Conservation (phyloP, 1,140 invertebrate species). For the Papilio aristodemus region DNA sequence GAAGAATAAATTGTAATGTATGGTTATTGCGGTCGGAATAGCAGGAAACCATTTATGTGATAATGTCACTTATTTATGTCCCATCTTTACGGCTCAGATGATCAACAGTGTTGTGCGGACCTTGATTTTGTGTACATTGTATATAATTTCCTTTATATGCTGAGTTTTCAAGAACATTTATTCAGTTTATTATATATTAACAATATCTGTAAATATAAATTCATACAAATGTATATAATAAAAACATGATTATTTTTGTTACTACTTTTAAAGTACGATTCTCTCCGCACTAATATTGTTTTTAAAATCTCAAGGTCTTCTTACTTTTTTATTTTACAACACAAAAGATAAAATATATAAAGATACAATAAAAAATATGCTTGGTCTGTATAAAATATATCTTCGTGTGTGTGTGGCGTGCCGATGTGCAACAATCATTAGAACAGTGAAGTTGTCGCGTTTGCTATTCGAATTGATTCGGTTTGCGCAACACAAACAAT, state of each 20-base stretch:
- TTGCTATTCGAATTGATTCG: constrained; percentile 16
- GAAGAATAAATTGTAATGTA: constrained; percentile 29
- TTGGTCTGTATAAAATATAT: too few species aligned
- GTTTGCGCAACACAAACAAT: constrained; percentile 31
- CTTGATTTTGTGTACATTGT: not conserved
- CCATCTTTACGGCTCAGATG: constrained; percentile 7
- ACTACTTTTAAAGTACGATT: not conserved
- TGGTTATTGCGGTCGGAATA: not conserved
- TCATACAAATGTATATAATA: not conserved
- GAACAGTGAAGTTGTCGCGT: not conserved
- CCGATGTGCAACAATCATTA: not conserved
- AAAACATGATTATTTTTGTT: not conserved
- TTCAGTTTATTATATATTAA: not conserved
- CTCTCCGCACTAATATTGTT: not conserved
- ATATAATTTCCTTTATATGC: not conserved
- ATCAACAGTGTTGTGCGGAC: constrained; percentile 14
- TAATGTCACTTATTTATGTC: constrained; percentile 26
- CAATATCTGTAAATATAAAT: not conserved
- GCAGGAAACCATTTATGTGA: constrained; percentile 27
- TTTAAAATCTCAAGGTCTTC: too few species aligned
- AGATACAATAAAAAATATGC: too few species aligned
- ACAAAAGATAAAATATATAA: too few species aligned
- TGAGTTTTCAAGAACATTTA: constrained; percentile 3
- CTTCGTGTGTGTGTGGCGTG: not conserved
- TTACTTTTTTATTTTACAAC: too few species aligned